phyloP scores from a whole-genome alignment of 2,113 vertebrate genomes.

The Entomyzon cyanotis region DNA sequence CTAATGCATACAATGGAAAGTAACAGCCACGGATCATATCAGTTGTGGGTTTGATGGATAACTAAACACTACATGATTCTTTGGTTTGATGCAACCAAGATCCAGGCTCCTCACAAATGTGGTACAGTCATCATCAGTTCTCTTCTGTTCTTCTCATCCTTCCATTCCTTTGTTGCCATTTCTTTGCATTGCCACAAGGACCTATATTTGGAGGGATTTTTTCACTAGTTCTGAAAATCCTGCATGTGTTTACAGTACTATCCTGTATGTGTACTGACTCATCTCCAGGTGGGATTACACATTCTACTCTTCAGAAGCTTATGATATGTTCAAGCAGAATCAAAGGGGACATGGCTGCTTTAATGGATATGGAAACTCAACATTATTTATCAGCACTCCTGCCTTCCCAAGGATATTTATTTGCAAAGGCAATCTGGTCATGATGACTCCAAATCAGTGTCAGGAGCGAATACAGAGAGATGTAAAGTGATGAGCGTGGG shows the following conservation, averaged over 20 bases:
- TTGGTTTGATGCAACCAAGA: neutral
- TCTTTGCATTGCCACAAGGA: neutral
- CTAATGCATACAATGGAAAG: neutral
- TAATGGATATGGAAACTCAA: neutral
- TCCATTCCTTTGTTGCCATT: neutral
- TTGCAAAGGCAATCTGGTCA: constrained; percentile 34
- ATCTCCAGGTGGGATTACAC: neutral
- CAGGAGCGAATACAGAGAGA: neutral
- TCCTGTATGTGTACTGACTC: neutral
- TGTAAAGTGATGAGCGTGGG: constrained; percentile 41
- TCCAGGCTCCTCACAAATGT: neutral
- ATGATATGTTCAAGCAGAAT: neutral
- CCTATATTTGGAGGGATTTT: neutral
- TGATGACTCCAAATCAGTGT: constrained; percentile 17
- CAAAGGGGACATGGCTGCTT: neutral
- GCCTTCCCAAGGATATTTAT: constrained; percentile 2
- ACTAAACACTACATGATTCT: neutral
- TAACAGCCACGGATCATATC: neutral
- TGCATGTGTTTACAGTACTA: neutral
- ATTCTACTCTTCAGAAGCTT: neutral
- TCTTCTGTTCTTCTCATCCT: neutral
- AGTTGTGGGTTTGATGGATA: neutral
- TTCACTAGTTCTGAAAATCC: neutral
- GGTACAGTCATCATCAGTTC: neutral
- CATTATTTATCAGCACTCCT: neutral